Evolutionary conservation across 2,888 invertebrate species (phyloP).

Genomic region (Neocrepidodera transversa): DNA sequence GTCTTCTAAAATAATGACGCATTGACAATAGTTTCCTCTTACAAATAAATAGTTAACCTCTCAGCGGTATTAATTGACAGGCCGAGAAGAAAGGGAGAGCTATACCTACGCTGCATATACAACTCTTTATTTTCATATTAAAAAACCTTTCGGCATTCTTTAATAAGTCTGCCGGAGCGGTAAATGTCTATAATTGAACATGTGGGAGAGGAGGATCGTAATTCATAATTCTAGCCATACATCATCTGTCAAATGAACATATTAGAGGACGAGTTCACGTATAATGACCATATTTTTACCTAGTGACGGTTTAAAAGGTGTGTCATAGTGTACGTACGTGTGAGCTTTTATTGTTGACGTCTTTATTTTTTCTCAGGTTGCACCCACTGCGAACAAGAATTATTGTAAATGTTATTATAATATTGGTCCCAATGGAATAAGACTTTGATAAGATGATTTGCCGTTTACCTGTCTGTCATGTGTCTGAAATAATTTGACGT

Average conservation of each 20-base stretch:
- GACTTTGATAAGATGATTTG: background rate
- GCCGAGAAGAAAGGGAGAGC: constrained; percentile 1
- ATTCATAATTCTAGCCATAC: constrained; percentile 43
- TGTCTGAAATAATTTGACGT: constrained; percentile 9
- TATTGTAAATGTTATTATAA: constrained; percentile 20
- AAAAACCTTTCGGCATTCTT: constrained; percentile 29
- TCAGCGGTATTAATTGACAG: constrained; percentile 18
- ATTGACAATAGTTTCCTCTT: background rate
- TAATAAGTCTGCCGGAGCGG: constrained; percentile 37
- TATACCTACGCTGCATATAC: constrained; percentile 11
- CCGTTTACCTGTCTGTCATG: constrained; percentile 8
- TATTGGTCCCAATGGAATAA: constrained; percentile 11
- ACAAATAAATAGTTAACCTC: constrained; percentile 22
- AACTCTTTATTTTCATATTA: constrained; percentile 23
- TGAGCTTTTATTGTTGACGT: constrained; percentile 30
- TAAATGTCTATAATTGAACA: constrained; percentile 45
- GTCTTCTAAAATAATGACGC: background rate
- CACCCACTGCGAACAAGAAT: constrained; percentile 23
- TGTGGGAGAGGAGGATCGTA: constrained; percentile 44
- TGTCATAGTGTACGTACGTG: constrained; percentile 22
- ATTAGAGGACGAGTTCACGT: constrained; percentile 39
- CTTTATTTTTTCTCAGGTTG: constrained; percentile 27
- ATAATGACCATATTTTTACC: constrained; percentile 39
- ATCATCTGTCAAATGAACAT: constrained; percentile 43
- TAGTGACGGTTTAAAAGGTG: constrained; percentile 36